A percentile compares a stretch with the other conserved stretches of the same genome.
Evolutionary conservation across 2,113 vertebrate species (phyloP).

Genomic region (Sinocyclocheilus maitianheensis): DNA sequence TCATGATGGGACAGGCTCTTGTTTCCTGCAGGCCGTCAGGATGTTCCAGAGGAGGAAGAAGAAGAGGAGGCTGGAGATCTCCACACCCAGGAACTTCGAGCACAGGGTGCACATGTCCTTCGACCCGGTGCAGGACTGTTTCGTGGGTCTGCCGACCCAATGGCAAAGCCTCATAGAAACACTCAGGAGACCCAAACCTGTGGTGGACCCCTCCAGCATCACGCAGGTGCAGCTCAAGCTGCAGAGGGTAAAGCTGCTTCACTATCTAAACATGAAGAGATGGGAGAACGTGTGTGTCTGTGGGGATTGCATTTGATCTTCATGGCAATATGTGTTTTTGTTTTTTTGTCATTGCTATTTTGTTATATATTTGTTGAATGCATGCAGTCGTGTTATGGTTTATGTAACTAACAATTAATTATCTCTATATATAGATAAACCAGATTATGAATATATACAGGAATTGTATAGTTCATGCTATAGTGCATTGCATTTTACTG

Average conservation of each 20-base stretch:
- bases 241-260: slow-evolving; percentile 80
- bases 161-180: slow-evolving; percentile 93
- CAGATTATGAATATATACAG: neutral
- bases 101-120: slow-evolving; percentile 91
- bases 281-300: too few species aligned
- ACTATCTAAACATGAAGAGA: neutral
- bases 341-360: too few species aligned
- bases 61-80: slow-evolving; percentile 85
- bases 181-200: slow-evolving; percentile 83
- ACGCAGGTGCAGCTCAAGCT: slow-evolving; percentile 82
- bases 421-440: neutral
- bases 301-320: too few species aligned
- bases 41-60: slow-evolving; percentile 90
- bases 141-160: slow-evolving; percentile 89
- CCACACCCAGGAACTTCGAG: slow-evolving; percentile 85
- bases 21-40: slow-evolving; percentile 41
- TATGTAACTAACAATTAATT: too few species aligned
- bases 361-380: neutral
- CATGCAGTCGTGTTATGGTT: neutral
- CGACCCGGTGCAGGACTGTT: slow-evolving; percentile 81
- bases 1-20: neutral
- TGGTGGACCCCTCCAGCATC: slow-evolving; percentile 88
- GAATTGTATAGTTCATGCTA: neutral
- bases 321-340: too few species aligned
- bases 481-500: neutral